A percentile compares a stretch with the other conserved stretches of the same genome.
These are phyloP conservation scores for Sipha maydis DNA, from an alignment of 2,888 invertebrate genomes.

Conservation along the genomic window DNA sequence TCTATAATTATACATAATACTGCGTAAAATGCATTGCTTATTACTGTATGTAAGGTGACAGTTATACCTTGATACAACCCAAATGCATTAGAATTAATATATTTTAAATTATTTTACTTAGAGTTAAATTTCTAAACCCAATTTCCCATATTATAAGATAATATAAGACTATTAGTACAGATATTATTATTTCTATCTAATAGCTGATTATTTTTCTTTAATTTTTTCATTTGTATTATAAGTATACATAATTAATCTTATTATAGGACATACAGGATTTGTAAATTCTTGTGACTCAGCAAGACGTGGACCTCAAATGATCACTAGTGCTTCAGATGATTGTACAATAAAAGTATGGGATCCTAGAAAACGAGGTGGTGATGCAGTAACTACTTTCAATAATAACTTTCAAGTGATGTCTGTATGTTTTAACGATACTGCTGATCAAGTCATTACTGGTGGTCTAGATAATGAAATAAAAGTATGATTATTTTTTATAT, in stretches of 20 bases:
- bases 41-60: too few species aligned
- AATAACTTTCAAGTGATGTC: conserved; percentile 80
- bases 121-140: too few species aligned
- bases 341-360: conserved; percentile 94
- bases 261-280: conserved; percentile 71
- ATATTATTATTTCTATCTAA: too few species aligned
- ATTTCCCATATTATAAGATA: too few species aligned
- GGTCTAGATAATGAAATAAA: conserved; percentile 98
- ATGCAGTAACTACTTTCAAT: conserved; percentile 77
- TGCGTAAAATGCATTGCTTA: too few species aligned
- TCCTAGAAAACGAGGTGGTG: conserved; percentile 84
- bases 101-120: too few species aligned
- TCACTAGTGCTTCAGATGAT: conserved; percentile 96
- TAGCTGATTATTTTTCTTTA: too few species aligned
- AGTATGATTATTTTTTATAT: conserved; percentile 67
- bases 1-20: too few species aligned
- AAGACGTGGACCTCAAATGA: conserved; percentile 86
- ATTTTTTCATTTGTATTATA: conserved; percentile 13
- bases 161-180: too few species aligned
- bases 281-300: conserved; percentile 75
- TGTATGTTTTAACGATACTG: conserved; percentile 93
- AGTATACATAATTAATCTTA: neutral
- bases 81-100: too few species aligned
- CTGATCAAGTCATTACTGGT: conserved; percentile 92
- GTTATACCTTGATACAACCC: too few species aligned